Conservation (phyloP, 1,140 invertebrate genomes). For the Drosophila tropicalis region DNA sequence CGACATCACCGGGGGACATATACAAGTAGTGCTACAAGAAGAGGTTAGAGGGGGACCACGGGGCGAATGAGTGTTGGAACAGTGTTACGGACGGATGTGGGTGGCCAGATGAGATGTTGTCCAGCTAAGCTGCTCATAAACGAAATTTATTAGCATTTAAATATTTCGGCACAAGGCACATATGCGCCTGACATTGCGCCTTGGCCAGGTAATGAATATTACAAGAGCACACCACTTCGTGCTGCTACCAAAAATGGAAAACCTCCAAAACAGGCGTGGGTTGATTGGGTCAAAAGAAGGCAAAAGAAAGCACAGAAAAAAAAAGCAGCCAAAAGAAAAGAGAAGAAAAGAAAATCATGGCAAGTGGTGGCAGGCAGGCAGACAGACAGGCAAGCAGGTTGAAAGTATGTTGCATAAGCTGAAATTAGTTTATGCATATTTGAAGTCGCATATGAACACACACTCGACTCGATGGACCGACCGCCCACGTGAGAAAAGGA, state of each 20-base stretch:
- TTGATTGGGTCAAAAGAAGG: slow-evolving; percentile 26
- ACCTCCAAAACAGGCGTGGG: slow-evolving; percentile 17
- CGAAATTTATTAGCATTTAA: slow-evolving; percentile 71
- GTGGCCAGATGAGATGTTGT: slow-evolving; percentile 16
- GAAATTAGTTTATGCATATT: slow-evolving; percentile 70
- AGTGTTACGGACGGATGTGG: not conserved
- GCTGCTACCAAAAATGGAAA: slow-evolving; percentile 3
- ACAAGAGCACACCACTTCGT: slow-evolving; percentile 30
- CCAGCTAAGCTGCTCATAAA: slow-evolving; percentile 57
- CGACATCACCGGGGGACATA: slow-evolving; percentile 46
- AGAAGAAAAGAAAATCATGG: slow-evolving; percentile 1
- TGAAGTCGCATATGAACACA: slow-evolving; percentile 39
- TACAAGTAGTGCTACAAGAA: slow-evolving; percentile 4
- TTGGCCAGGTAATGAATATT: slow-evolving; percentile 62
- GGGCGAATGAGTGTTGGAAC: not conserved
- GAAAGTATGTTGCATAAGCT: slow-evolving; percentile 63
- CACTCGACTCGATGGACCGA: not conserved
- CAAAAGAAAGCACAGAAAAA: not conserved
- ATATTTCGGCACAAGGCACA: slow-evolving; percentile 48
- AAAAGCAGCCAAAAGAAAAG: slow-evolving; percentile 19
- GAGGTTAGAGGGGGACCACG: not conserved
- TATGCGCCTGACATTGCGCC: slow-evolving; percentile 35
- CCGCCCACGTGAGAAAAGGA: not conserved
- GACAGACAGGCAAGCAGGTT: not conserved
- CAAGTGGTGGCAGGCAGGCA: not conserved